Base-by-base conservation (phyloP, 2,797 vertebrate genomes). In the Lacerta agilis region DNA sequence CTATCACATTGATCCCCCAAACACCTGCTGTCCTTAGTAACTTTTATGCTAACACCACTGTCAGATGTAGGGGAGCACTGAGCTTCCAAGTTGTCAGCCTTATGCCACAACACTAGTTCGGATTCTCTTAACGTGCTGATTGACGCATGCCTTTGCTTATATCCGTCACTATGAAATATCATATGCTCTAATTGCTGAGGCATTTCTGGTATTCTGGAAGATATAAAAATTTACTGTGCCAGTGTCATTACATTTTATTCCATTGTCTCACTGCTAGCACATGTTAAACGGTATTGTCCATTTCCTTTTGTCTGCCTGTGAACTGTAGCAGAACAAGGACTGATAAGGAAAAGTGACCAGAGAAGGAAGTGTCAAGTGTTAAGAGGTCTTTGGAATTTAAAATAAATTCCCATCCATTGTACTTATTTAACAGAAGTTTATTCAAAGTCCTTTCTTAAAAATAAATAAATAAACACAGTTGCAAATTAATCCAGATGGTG, bases 61-160 rank as follows among this genome's bases (percentile, higher is more conserved):
- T 95, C 91, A 94, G 90, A 94, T 93, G 88, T 86, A 88, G 92
- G 88, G 92, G 79, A 83, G 58, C 49, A 67, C 92, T 5, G 43
- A 89, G 18, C 7, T 93, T 86, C 3, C 90, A 89, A 78, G 86
- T 88, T 81, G 13, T 87, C 82, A 92, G 80, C 86, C 82, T 18
- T 92, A 83, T 88, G 79, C 91, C 90, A 93, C 92, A 3, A 3
- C 61, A 64, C 80, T 93, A 82, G 13, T 75, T 82, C 71, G 86
- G 93, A 90, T 25, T 88, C 80, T 85, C 91, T 76, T 38, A 82
- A 67, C 83, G n/a, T 49, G 77, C 33, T 27, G 83, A 66, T 75
- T 0, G 0, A 58, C 88, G 7, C 78, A 0, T 88, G 17, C 33
- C 38, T 49, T 88, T 77, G 8, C 29, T 82, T 88, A 10, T 36